Base-by-base conservation (phyloP, 2,888 invertebrate genomes). In the Stenoptilia bipunctidactyla region DNA sequence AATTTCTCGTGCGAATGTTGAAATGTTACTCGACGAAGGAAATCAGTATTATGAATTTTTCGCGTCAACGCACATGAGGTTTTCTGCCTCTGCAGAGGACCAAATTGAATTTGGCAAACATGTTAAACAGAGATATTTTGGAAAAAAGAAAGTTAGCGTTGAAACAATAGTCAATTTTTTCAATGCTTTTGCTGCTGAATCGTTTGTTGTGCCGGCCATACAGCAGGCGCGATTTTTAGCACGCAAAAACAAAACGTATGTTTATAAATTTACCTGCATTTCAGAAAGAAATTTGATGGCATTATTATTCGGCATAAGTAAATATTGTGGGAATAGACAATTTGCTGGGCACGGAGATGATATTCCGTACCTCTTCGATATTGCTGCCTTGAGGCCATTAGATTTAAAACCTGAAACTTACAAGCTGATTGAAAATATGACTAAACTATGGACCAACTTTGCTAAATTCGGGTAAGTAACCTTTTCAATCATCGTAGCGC, bases 391-490 rank as follows among this genome's bases (percentile, higher is more conserved):
- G 4, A 6, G 36, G 1, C 47, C 43, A 2, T 33, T 55, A n/a
- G 42, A 55, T 13, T 36, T 44, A 2, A 38, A 50, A 2, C 50
- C 58, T 1, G 37, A 40, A 12, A 45, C 47, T 0, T 61, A 50
- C 20, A 39, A 47, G 40, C 43, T 62, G 39, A 57, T 67, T 13
- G 47, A 61, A 4, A 55, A 44, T 39, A 46, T 61, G 2, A 58
- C 61, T 1, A 56, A 43, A 15, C 49, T 69, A 13, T 65, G 61
- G 60, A 61, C 65, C 0, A 61, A 69, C 42, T 64, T 69, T 20
- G 66, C 66, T 30, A 66, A 64, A 55, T 55, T 47, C 30, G 69
- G 68, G 66, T 68, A 44, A 58, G 61, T 25, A 34, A n/a, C n/a
- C n/a, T n/a, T n/a, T n/a, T n/a, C n/a, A n/a, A n/a, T n/a, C n/a